A percentile compares a stretch with the other conserved stretches of the same genome.
Conservation (phyloP, 2,888 invertebrate species). For the Stenurella melanura region DNA sequence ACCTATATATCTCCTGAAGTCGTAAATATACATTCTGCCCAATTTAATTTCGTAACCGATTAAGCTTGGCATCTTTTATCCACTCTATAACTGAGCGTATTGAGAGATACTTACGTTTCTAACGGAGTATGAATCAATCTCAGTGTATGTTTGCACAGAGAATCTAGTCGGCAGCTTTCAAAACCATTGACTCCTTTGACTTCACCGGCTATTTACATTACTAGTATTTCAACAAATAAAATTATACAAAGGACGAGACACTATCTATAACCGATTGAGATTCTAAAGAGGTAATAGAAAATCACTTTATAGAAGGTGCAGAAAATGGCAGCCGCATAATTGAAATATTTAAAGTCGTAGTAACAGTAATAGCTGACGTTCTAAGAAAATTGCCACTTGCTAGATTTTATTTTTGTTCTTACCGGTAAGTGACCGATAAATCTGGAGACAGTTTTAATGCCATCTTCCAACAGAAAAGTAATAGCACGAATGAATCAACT, state of each 20-base stretch:
- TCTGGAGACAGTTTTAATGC: no score
- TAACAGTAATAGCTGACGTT: background rate
- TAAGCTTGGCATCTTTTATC: slow-evolving; percentile 16
- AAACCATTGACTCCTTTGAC: slow-evolving; percentile 34
- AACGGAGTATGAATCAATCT: slow-evolving; percentile 35
- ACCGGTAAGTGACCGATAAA: no score
- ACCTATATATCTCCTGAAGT: background rate
- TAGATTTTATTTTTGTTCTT: no score
- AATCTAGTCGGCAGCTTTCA: slow-evolving; percentile 36
- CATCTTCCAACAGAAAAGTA: no score
- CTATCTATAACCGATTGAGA: background rate
- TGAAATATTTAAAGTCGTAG: background rate
- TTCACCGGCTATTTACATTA: slow-evolving; percentile 36
- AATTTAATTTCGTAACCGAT: slow-evolving; percentile 9
- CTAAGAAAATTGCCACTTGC: no score
- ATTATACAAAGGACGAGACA: slow-evolving; percentile 28
- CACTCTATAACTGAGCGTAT: slow-evolving; percentile 14
- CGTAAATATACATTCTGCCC: slow-evolving; percentile 12
- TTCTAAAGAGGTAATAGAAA: slow-evolving; percentile 6
- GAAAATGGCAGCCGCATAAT: background rate
- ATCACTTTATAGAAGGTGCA: background rate
- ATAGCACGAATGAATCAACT: no score
- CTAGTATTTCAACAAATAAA: slow-evolving; percentile 31
- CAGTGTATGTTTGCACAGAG: slow-evolving; percentile 33
- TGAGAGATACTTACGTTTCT: slow-evolving; percentile 27